Percentiles rank a stretch among this genome's conserved stretches.
Conservation (phyloP, 1,140 invertebrate genomes). For the Plectrocnemia conspersa region DNA sequence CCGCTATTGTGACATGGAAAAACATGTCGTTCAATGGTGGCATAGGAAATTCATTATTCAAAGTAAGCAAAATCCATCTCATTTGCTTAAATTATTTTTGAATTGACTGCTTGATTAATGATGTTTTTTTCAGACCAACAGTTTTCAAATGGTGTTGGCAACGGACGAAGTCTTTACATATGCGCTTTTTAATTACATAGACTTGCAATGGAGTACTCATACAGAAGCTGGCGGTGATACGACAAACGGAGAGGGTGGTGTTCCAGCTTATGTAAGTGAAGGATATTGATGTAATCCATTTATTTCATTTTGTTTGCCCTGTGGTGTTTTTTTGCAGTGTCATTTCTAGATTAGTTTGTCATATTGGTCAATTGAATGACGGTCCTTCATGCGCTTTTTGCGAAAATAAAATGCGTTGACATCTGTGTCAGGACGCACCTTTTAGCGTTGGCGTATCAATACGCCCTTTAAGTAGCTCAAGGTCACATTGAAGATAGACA, state of each 20-base stretch:
- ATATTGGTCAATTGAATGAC: too few relatives aligned
- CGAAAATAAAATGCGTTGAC: too few relatives aligned
- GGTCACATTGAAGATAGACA: too few relatives aligned
- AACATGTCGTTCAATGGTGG: slow-evolving; percentile 90
- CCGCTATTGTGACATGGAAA: slow-evolving; percentile 91
- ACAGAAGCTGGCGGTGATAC: slow-evolving; percentile 88
- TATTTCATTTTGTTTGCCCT: too few relatives aligned
- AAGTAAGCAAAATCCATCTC: slow-evolving; percentile 60
- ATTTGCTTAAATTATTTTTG: neutral
- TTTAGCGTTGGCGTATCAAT: too few relatives aligned
- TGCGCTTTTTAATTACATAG: slow-evolving; percentile 89
- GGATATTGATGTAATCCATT: too few relatives aligned
- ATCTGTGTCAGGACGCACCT: too few relatives aligned
- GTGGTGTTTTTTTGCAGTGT: neutral
- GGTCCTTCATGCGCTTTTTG: too few relatives aligned
- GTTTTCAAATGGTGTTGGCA: slow-evolving; percentile 88
- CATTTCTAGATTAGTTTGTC: too few relatives aligned
- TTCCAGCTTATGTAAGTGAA: slow-evolving; percentile 80
- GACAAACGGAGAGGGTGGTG: slow-evolving; percentile 78
- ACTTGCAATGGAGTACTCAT: slow-evolving; percentile 85
- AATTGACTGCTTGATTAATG: too few relatives aligned
- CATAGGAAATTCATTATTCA: slow-evolving; percentile 72
- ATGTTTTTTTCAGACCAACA: slow-evolving; percentile 72
- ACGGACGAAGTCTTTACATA: slow-evolving; percentile 94
- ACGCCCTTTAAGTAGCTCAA: too few relatives aligned